Evolutionary conservation across 35 echinoderm and acorn worm genomes (phyloP), one percentile per base, ranked within the genome.

Genomic region (Anneissia japonica): DNA sequence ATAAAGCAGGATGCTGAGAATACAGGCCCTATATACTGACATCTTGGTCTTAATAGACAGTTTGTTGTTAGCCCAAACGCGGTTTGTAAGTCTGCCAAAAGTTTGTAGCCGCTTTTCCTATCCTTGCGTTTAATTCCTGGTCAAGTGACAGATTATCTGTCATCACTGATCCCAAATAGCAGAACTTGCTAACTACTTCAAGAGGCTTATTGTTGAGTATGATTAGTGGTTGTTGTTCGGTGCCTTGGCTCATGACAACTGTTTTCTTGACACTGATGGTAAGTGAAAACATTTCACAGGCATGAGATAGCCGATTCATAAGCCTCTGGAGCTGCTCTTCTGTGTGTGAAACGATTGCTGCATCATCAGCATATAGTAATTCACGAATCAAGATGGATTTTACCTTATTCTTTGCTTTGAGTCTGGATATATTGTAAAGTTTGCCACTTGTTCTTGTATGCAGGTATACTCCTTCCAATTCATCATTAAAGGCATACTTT

Each of bases 291-390:
- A n/a, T n/a, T n/a, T n/a, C 77, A 79, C 77, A 79, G 77, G 77
- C 33, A 32, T 12, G n/a, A 10, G 32, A 29, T 32, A 79, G 38
- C 77, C 77, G 10, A 26, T 79, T 36, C 33, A 79, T 10, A 32
- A 79, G 77, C 77, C 38, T 19, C 31, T 79, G 14, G 32, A 36
- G 77, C 38, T 79, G 77, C 38, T 35, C 38, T 32, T 32, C 1
- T 34, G 31, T 79, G 76, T 33, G 19, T 30, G 76, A 31, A 79
- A 31, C 32, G 32, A 79, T 31, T 79, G 76, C 76, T 79, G 76
- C 76, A 33, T 79, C 76, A 79, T 79, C 21, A 79, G 76, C 76
- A 79, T 79, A 79, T 34, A 79, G 76, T 79, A 79, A 31, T 79
- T 79, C 76, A 34, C 77, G 33, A 79, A 36, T 79, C 11, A 79